Evolutionary conservation across 2,888 invertebrate genomes (phyloP).

Genomic region (Trachelus iudaicus): DNA sequence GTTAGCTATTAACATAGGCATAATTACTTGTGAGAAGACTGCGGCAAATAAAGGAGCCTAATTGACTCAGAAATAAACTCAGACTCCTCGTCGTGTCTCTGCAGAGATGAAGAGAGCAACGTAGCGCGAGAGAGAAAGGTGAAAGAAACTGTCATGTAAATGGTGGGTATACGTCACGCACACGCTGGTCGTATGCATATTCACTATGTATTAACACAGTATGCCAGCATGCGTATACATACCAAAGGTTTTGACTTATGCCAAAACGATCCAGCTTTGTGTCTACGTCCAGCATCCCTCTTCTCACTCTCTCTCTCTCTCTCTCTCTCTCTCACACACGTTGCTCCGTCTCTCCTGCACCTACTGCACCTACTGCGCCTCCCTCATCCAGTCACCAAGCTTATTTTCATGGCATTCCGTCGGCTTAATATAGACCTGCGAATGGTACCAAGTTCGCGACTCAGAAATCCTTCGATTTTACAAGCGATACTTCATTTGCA

Average conservation of each 20-base stretch:
- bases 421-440: slow-evolving; percentile 58
- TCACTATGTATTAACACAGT: slow-evolving; percentile 10
- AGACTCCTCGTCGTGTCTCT: slow-evolving; percentile 21
- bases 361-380: slow-evolving; percentile 27
- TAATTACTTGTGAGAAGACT: slow-evolving; percentile 61
- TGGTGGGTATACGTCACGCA: background rate
- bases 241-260: slow-evolving; percentile 62
- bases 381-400: slow-evolving; percentile 34
- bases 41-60: slow-evolving; percentile 62
- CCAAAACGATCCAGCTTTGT: slow-evolving; percentile 63
- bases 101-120: slow-evolving; percentile 9
- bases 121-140: slow-evolving; percentile 24
- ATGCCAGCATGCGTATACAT: slow-evolving; percentile 47
- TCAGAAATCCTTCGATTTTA: background rate
- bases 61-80: slow-evolving; percentile 64
- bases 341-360: slow-evolving; percentile 7
- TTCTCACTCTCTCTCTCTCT: slow-evolving; percentile 17
- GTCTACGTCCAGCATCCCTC: slow-evolving; percentile 37
- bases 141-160: slow-evolving; percentile 12
- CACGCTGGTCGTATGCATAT: background rate
- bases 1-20: slow-evolving; percentile 60
- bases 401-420: slow-evolving; percentile 60
- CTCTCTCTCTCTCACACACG: background rate
- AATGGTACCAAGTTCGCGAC: slow-evolving; percentile 53
- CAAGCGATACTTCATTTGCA: background rate